Conservation (phyloP, 2,113 vertebrate species). For the Oriolus oriolus region DNA sequence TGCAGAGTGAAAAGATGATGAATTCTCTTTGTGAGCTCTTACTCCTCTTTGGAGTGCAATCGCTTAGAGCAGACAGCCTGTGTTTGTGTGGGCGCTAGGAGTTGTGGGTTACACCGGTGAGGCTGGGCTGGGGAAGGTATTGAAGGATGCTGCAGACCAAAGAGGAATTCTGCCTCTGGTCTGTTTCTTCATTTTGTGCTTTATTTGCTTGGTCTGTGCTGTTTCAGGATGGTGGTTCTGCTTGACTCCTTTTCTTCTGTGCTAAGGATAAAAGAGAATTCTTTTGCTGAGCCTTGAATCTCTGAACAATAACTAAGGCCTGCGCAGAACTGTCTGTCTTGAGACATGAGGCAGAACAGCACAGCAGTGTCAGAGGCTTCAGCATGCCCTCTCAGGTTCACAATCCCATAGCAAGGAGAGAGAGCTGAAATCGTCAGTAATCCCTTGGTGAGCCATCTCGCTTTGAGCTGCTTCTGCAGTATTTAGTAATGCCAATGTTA, state of each 20-base stretch:
- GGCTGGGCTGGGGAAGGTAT: background rate
- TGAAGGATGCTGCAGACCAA: background rate
- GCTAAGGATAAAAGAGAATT: background rate
- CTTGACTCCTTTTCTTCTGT: background rate
- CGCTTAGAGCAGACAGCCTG: background rate
- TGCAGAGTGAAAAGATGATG: background rate
- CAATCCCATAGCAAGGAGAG: background rate
- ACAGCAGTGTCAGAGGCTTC: background rate
- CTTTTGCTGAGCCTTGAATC: background rate
- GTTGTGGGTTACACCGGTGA: background rate
- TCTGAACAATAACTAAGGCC: background rate
- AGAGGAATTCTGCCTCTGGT: background rate
- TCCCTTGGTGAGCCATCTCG: background rate
- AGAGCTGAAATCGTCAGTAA: background rate
- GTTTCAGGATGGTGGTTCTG: background rate
- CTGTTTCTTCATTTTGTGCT: background rate
- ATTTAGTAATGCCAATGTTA: background rate
- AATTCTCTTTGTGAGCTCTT: background rate
- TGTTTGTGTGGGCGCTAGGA: background rate
- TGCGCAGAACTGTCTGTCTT: background rate
- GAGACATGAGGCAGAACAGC: background rate
- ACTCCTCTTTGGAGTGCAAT: background rate
- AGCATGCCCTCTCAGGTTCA: background rate
- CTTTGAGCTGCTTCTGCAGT: background rate
- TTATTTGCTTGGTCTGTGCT: background rate